A percentile compares a stretch with the other conserved stretches of the same genome.
Evolutionary conservation across 2,113 vertebrate species (phyloP).

Genomic region (Zeus faber): DNA sequence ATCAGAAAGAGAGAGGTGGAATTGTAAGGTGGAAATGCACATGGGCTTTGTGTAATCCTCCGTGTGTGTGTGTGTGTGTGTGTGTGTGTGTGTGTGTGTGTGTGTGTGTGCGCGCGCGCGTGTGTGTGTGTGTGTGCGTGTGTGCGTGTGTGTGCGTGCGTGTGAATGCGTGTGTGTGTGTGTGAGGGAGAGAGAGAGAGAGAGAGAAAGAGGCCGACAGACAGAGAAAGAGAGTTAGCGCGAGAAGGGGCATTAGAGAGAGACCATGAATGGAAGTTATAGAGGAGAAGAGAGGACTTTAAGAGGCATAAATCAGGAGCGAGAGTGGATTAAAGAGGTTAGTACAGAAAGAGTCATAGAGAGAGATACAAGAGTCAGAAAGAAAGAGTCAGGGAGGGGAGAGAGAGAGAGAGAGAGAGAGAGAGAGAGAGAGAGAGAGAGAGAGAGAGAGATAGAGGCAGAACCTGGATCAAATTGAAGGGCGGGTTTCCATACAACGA

Average conservation of each 20-base stretch:
- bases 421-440: slow-evolving; percentile 6
- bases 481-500: slow-evolving; percentile 57
- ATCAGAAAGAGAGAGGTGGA: no score
- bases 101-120: slow-evolving; percentile 15
- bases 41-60: no score
- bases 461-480: slow-evolving; percentile 69
- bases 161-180: slow-evolving; percentile 1
- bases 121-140: slow-evolving; percentile 15
- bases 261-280: no score
- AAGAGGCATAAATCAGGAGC: background rate
- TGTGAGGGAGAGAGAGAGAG: slow-evolving; percentile 30
- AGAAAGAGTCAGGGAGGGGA: background rate
- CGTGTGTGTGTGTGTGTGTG: slow-evolving; percentile 25
- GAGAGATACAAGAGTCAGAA: background rate
- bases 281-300: no score
- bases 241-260: slow-evolving; percentile 31
- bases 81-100: slow-evolving; percentile 9
- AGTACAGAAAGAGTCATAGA: no score
- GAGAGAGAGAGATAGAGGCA: slow-evolving; percentile 44
- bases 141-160: slow-evolving; percentile 24
- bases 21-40: no score
- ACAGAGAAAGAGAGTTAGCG: slow-evolving; percentile 12
- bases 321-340: background rate
- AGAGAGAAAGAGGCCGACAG: slow-evolving; percentile 1
- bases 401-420: slow-evolving; percentile 16